These are phyloP conservation scores for Pristionchus pacificus DNA, from an alignment of 1,140 invertebrate genomes.

Conservation along the genomic window DNA sequence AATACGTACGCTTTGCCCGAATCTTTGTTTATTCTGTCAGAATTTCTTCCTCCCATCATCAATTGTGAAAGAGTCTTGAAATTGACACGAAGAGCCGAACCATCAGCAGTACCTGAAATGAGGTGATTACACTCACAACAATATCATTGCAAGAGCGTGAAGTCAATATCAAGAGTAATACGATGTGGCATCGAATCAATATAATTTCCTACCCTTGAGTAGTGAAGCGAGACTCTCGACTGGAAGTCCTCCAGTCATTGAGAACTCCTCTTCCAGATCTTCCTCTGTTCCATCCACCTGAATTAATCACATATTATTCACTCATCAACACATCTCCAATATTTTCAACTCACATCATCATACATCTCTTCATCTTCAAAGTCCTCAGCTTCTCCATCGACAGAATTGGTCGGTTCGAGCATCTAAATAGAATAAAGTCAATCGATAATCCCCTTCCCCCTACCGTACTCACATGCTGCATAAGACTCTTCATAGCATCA, in stretches of 20 bases:
- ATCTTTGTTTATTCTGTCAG: background rate
- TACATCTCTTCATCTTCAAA: conserved; percentile 1
- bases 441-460: background rate
- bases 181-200: too few species aligned
- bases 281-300: conserved; percentile 19
- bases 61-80: conserved; percentile 5
- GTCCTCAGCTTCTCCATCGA: conserved; percentile 17
- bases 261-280: conserved; percentile 16
- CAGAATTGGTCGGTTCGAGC: background rate
- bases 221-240: background rate
- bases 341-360: background rate
- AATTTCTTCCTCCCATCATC: conserved; percentile 9
- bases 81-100: background rate
- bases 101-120: too few species aligned
- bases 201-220: too few species aligned
- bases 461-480: conserved; percentile 34
- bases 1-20: too few species aligned
- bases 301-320: background rate
- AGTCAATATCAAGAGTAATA: too few species aligned
- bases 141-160: too few species aligned
- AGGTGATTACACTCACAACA: too few species aligned
- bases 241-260: background rate
- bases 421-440: conserved; percentile 2
- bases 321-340: too few species aligned
- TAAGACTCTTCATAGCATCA: conserved; percentile 39